Evolutionary conservation across 2,888 invertebrate species (phyloP).

Genomic region (Drosophila melanocephala): DNA sequence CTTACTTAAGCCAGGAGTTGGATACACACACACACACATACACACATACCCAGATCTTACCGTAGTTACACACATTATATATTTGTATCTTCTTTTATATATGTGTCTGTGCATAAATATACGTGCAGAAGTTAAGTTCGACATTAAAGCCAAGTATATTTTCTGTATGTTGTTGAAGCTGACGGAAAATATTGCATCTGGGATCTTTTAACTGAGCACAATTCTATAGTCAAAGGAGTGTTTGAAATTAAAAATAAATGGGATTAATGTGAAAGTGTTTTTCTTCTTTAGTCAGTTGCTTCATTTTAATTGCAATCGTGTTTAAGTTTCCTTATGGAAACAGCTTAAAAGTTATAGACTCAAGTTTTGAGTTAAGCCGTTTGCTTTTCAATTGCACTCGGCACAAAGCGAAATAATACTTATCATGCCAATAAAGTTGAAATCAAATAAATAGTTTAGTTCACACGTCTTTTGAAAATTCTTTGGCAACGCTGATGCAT

Average conservation of each 20-base stretch:
- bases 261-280: neutral
- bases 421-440: neutral
- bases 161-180: constrained; percentile 8
- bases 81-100: neutral
- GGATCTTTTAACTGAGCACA: neutral
- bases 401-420: neutral
- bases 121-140: constrained; percentile 6
- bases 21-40: constrained; percentile 2
- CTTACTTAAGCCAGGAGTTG: constrained; percentile 37
- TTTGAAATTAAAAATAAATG: neutral
- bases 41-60: neutral
- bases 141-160: constrained; percentile 9
- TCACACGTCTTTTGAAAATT: neutral
- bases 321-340: neutral
- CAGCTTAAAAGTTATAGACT: neutral
- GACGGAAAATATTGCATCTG: neutral
- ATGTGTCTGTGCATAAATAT: neutral
- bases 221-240: neutral
- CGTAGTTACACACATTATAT: neutral
- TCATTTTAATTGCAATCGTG: neutral
- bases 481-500: neutral
- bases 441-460: neutral
- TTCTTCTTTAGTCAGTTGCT: neutral
- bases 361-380: neutral
- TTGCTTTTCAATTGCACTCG: neutral